Conservation (phyloP, 2,113 vertebrate genomes). For the Dasypus novemcinctus region DNA sequence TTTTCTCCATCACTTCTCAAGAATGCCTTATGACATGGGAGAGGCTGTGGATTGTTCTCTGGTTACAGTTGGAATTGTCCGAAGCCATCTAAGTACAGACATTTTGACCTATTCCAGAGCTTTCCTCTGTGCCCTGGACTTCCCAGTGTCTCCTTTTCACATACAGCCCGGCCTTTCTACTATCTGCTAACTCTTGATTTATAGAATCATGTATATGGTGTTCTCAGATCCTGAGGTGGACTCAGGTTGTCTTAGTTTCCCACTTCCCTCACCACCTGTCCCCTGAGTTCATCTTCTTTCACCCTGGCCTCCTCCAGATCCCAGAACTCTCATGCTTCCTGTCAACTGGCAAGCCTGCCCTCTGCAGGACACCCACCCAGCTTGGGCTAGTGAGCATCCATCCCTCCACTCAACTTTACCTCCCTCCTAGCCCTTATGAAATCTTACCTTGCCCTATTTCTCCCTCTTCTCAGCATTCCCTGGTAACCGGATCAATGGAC, state of each 20-base stretch:
- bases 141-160: rapidly evolving
- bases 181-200: background rate
- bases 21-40: rapidly evolving
- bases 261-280: background rate
- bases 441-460: background rate
- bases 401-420: background rate
- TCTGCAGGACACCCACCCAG: rapidly evolving
- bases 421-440: background rate
- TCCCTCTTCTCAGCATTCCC: background rate
- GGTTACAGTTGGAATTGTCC: background rate
- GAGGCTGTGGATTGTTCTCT: background rate
- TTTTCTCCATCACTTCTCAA: rapidly evolving
- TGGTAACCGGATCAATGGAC: background rate
- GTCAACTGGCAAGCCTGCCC: rapidly evolving
- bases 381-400: background rate
- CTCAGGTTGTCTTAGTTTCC: background rate
- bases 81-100: background rate
- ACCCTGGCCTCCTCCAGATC: background rate
- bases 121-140: background rate
- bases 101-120: background rate
- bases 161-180: rapidly evolving
- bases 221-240: background rate
- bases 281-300: background rate
- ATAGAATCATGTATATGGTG: background rate
- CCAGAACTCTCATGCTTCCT: background rate